Evolutionary conservation across 2,888 invertebrate genomes (phyloP).

Genomic region (Hyposoter dolosus): DNA sequence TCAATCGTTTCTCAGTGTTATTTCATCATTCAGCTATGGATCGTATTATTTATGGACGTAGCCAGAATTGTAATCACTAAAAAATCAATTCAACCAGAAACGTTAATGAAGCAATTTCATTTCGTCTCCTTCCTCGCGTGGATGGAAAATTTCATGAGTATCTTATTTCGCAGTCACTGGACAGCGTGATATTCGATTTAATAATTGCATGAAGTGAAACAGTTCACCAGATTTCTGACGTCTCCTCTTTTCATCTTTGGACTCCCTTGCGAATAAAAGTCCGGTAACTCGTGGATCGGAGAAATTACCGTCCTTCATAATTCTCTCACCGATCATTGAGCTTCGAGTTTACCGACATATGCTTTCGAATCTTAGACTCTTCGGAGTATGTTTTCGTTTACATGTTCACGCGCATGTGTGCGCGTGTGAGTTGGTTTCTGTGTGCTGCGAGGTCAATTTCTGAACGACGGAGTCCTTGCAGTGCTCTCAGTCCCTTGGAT

Average conservation of each 20-base stretch:
- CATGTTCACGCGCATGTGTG: not conserved
- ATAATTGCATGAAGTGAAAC: slow-evolving; percentile 33
- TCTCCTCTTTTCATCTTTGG: slow-evolving; percentile 16
- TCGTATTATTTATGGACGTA: not conserved
- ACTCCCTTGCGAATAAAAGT: slow-evolving; percentile 22
- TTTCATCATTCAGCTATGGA: not conserved
- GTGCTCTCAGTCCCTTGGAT: slow-evolving; percentile 37
- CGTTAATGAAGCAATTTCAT: not conserved
- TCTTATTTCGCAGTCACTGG: slow-evolving; percentile 18
- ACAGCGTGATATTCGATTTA: slow-evolving; percentile 26
- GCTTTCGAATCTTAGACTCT: slow-evolving; percentile 23
- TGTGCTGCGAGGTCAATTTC: slow-evolving; percentile 58
- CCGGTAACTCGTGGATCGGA: slow-evolving; percentile 45
- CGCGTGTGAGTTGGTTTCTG: not conserved
- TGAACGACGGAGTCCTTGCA: slow-evolving; percentile 45
- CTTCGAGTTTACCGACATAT: slow-evolving; percentile 30
- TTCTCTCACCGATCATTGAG: slow-evolving; percentile 3
- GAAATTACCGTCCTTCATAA: slow-evolving; percentile 43
- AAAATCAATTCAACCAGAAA: not conserved
- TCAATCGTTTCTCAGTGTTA: not conserved
- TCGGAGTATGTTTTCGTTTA: not conserved
- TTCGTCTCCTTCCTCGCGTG: not conserved
- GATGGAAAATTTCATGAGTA: not conserved
- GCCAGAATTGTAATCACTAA: not conserved
- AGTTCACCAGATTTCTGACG: slow-evolving; percentile 30